Base-by-base conservation (phyloP, 2,113 vertebrate species). In the Vulpes lagopus region DNA sequence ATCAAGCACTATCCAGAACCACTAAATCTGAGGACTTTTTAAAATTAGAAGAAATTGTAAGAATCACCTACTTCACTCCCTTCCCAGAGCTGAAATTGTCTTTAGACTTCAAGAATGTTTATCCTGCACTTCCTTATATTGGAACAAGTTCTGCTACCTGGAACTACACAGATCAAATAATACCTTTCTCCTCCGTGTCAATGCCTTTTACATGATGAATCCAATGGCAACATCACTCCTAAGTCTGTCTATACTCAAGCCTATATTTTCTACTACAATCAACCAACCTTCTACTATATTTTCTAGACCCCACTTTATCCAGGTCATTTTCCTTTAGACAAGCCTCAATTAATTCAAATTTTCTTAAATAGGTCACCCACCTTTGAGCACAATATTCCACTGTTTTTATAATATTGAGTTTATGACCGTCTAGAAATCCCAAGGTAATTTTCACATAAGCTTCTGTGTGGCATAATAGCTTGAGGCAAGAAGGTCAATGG, bases 401-500 rank as follows among this genome's bases (percentile, higher is more conserved):
- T 87, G 73, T 94, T 59, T 59, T 76, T 73, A 62, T 89, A 76
- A 94, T 38, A 65, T 4, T 95, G 43, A 83, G 35, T 84, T 92
- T 93, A 81, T 57, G 65, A 64, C 32, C 20, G 91, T 83, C 38
- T 76, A 60, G 85, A 91, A 91, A 19, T 94, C 12, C 30, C 69
- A 55, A 94, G 17, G 15, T 86, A 16, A 92, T 78, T 90, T 94
- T 96, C 93, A 84, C 89, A 96, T 60, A 17, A 95, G 38, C 43
- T 87, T 90, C 35, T 92, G n/a, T 79, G 91, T 80, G 19, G 8
- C 8, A 9, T 89, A 86, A 71, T 27, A 83, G n/a, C 69, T 91
- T 83, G 27, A 95, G 43, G 69, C 73, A 80, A 92, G 27, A 91
- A 91, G 32, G n/a, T 3, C 16, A 14, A 43, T 14, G 62, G 57